Evolutionary conservation across 2,797 vertebrate genomes (phyloP).

Genomic region (Onychomys torridus): DNA sequence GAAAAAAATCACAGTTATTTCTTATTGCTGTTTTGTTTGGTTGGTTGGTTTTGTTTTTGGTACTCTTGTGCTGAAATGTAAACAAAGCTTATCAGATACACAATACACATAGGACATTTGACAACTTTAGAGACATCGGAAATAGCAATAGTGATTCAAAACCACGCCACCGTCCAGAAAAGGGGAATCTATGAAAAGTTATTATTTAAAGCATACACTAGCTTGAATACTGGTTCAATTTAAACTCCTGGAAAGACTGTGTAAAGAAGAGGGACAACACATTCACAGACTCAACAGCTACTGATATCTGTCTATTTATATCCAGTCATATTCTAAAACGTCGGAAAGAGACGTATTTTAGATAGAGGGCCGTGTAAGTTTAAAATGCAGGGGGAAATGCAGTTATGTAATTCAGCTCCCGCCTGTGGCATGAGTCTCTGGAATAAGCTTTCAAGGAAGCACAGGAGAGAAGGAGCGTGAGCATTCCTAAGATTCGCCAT

Average conservation of each 20-base stretch:
- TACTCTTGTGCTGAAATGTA: conserved; percentile 33
- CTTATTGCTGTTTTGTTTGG: too few relatives aligned
- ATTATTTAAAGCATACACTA: background rate
- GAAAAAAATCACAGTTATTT: background rate
- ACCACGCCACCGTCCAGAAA: background rate
- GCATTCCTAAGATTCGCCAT: background rate
- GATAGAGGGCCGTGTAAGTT: background rate
- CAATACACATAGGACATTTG: background rate
- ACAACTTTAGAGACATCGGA: background rate
- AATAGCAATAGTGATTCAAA: background rate
- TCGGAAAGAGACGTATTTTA: conserved; percentile 26
- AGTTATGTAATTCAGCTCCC: background rate
- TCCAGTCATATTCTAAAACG: background rate
- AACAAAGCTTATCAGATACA: background rate
- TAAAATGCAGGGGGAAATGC: background rate
- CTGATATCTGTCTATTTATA: conserved; percentile 18
- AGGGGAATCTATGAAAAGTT: background rate
- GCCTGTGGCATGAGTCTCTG: background rate
- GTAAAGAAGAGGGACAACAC: conserved; percentile 33
- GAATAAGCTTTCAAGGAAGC: conserved; percentile 28
- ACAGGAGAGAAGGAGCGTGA: conserved; percentile 6
- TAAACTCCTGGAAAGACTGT: conserved; percentile 21
- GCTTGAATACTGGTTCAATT: background rate
- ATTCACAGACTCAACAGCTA: background rate
- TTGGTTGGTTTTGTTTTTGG: background rate